A percentile compares a stretch with the other conserved stretches of the same genome.
Evolutionary conservation across 2,113 vertebrate genomes (phyloP).

Genomic region (Blennius ocellaris): DNA sequence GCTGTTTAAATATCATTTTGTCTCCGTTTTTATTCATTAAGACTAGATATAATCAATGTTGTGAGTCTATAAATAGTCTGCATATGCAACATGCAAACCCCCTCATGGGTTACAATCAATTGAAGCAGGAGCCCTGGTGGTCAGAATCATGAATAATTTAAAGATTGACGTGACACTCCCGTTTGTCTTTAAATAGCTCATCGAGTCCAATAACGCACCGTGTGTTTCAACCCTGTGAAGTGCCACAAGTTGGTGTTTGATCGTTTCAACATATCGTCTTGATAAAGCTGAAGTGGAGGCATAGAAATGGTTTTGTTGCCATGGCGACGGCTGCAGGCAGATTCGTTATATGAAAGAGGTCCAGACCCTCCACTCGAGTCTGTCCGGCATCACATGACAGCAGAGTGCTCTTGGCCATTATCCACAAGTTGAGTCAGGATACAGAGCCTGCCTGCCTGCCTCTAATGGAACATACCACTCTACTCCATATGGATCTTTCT

Average conservation of each 20-base stretch:
- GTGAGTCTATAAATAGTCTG: conserved; percentile 48
- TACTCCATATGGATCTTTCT: conserved; percentile 9
- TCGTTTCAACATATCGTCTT: conserved; percentile 6
- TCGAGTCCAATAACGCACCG: conserved; percentile 15
- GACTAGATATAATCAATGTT: neutral
- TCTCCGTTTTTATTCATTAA: neutral
- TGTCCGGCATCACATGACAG: conserved; percentile 28
- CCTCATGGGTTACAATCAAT: conserved; percentile 54
- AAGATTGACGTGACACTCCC: conserved; percentile 11
- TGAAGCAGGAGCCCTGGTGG: conserved; percentile 24
- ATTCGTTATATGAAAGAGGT: conserved; percentile 34
- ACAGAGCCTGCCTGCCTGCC: conserved; percentile 1
- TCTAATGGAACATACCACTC: conserved; percentile 21
- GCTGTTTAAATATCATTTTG: neutral
- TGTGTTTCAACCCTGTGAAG: conserved; percentile 13
- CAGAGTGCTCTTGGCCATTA: conserved; percentile 35
- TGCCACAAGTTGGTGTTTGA: neutral
- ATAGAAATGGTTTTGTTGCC: conserved; percentile 34
- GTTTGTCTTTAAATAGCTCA: conserved; percentile 33
- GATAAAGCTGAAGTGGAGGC: conserved; percentile 1
- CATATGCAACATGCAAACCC: conserved; percentile 44
- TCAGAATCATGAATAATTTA: conserved; percentile 68
- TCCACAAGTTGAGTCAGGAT: conserved; percentile 21
- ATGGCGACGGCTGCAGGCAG: conserved; percentile 21
- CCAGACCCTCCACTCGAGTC: conserved; percentile 15